These are phyloP conservation scores for Nycteola revayana DNA, from an alignment of 2,888 invertebrate species.

Conservation along the genomic window DNA sequence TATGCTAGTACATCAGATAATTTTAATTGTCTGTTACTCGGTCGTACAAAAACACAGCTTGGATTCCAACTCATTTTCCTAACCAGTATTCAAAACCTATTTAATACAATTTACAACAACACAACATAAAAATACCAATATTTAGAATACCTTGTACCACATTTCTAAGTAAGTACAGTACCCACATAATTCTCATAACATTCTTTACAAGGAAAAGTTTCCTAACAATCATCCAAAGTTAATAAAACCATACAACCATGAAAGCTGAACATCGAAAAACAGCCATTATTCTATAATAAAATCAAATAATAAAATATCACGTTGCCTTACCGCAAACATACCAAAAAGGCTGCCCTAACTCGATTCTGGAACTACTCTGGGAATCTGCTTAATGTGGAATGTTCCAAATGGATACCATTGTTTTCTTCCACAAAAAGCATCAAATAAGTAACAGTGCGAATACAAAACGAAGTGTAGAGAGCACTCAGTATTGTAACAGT, in stretches of 20 bases:
- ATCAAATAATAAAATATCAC: slow-evolving; percentile 31
- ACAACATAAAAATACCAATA: too few species aligned
- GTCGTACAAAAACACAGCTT: too few species aligned
- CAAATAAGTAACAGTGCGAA: slow-evolving; percentile 52
- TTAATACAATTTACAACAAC: too few species aligned
- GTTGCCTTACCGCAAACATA: slow-evolving; percentile 33
- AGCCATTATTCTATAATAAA: slow-evolving; percentile 8
- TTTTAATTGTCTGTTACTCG: too few species aligned
- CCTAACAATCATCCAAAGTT: slow-evolving; percentile 1
- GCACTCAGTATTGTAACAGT: slow-evolving; percentile 55
- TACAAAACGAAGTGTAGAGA: slow-evolving; percentile 57
- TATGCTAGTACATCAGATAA: too few species aligned
- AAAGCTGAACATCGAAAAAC: slow-evolving; percentile 5
- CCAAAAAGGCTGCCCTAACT: slow-evolving; percentile 47
- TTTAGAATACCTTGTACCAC: too few species aligned
- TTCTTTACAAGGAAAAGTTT: too few species aligned
- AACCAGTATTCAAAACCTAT: too few species aligned
- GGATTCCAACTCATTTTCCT: too few species aligned
- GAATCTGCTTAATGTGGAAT: slow-evolving; percentile 54
- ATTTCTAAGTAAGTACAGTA: too few species aligned
- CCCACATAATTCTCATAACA: too few species aligned
- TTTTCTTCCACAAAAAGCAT: slow-evolving; percentile 63
- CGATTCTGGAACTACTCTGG: slow-evolving; percentile 48
- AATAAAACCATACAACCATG: slow-evolving; percentile 20
- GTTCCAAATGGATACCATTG: slow-evolving; percentile 66